Base-by-base conservation (phyloP, 2,797 vertebrate genomes). In the Eulemur coronatus region DNA sequence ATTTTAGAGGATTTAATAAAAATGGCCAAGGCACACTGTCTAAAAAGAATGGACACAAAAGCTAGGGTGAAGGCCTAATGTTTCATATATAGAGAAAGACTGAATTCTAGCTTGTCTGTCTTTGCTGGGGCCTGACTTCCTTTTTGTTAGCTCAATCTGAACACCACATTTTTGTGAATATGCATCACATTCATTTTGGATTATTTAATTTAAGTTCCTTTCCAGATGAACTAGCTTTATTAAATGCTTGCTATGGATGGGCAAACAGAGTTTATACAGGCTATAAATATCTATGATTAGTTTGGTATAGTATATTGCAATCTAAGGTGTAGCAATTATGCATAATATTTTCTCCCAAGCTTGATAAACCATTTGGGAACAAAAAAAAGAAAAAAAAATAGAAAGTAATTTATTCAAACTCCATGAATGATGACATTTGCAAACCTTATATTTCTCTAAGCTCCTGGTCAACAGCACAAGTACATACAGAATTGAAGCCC, bases 171-270 rank as follows among this genome's bases (percentile, higher is more conserved):
- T 98, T 97, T 98, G 96, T 98, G 97, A 98, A 98, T 98, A 98
- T 98, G 98, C 97, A 98, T 98, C 96, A 88, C 13, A 26, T 98
- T 98, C 59, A 96, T 98, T 98, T 98, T 98, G 96, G 98, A 98
- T 98, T 98, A 98, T 98, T 98, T 98, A 98, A 99, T 99, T 98
- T 98, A 98, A 97, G 90, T 98, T 98, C 87, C 89, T 98, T 99
- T 98, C 98, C 98, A 98, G 98, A 98, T 98, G 98, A 99, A 98
- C 97, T 98, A 93, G 95, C 95, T 98, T 98, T 98, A 98, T 99
- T 99, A 99, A 99, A 98, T 98, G 97, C 96, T 98, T 98, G 91
- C 94, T 89, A 98, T 98, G 98, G 98, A 98, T 98, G 98, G 98
- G 98, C 96, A 98, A 98, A 97, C 98, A 98, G 98, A 98, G 91